These are phyloP conservation scores for Anas bahamensis DNA, from an alignment of 2,797 vertebrate species.

Conservation along the genomic window DNA sequence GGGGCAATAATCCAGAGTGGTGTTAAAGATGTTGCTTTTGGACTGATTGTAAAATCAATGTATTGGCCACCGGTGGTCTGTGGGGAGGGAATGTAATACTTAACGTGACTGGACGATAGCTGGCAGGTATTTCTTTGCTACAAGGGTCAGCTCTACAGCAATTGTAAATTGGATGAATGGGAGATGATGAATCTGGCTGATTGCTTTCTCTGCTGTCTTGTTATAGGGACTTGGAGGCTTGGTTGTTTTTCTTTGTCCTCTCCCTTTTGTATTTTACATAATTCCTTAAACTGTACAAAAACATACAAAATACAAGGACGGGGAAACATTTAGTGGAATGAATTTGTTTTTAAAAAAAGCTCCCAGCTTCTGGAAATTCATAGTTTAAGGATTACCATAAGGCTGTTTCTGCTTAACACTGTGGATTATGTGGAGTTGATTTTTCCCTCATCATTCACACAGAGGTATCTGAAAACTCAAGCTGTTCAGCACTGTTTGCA, in stretches of 20 bases:
- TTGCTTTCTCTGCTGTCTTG: not conserved
- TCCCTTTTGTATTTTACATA: not conserved
- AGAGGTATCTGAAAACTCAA: not conserved
- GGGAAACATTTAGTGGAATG: not conserved
- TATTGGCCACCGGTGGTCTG: not conserved
- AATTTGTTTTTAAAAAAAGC: not conserved
- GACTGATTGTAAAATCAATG: conserved; percentile 45
- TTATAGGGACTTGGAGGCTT: not conserved
- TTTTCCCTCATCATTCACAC: not conserved
- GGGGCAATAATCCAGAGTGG: not conserved
- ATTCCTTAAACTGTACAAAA: not conserved
- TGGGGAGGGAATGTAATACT: not conserved
- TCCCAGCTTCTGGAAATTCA: not conserved
- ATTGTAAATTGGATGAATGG: not conserved
- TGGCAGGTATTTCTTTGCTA: not conserved
- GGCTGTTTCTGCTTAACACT: not conserved
- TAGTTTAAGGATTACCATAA: not conserved
- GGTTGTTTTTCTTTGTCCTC: not conserved
- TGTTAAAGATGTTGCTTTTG: conserved; percentile 18
- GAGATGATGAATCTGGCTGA: not conserved
- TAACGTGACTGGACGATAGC: not conserved
- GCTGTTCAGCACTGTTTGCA: not conserved
- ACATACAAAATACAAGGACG: not conserved
- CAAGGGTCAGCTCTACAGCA: not conserved
- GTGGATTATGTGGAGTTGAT: not conserved